Evolutionary conservation across 2,888 invertebrate species (phyloP), one percentile per base, ranked within the genome.

Genomic region (Heliconius ethilla): DNA sequence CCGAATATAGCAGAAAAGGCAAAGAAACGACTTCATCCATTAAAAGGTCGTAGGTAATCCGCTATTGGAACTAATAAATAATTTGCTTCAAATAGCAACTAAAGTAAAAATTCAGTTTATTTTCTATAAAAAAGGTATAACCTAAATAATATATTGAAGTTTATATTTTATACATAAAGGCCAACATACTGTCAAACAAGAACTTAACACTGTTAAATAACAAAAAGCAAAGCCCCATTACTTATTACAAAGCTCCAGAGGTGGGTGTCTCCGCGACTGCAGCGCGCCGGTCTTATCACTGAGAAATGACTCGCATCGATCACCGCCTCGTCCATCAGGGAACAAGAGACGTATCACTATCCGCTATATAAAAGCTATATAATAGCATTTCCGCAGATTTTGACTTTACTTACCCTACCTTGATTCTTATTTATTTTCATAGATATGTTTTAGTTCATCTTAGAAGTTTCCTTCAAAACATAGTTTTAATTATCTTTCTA

Each of bases 231-330:
- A 33, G 33, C 9, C 10, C 13, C 22, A 10, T 29, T 29, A 22
- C 10, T 18, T 33, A 33, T 3, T 66, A 66, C n/a, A 66, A 66
- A 66, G n/a, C 65, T 10, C 6, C 33, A 22, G 5, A 27, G 51
- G 51, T 55, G 11, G 74, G 62, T 76, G 55, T 37, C 66, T 51
- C 3, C 29, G 62, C 65, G 45, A 18, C 63, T 51, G 33, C 69
- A 59, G 73, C 62, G 65, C 55, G 37, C 27, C 40, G 37, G 33
- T 27, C 67, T 77, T 74, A 74, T 73, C 79, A 77, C 77, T 79
- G 81, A 82, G 80, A 79, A 78, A 82, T 80, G 80, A 70, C 75
- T n/a, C 72, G 72, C 80, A 80, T 81, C 81, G 81, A 81, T 81
- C 81, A 80, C 77, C 74, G 45, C 37, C 72, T 77, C 76, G 66